Conservation (phyloP, 2,797 vertebrate genomes). For the Synanceia verrucosa region DNA sequence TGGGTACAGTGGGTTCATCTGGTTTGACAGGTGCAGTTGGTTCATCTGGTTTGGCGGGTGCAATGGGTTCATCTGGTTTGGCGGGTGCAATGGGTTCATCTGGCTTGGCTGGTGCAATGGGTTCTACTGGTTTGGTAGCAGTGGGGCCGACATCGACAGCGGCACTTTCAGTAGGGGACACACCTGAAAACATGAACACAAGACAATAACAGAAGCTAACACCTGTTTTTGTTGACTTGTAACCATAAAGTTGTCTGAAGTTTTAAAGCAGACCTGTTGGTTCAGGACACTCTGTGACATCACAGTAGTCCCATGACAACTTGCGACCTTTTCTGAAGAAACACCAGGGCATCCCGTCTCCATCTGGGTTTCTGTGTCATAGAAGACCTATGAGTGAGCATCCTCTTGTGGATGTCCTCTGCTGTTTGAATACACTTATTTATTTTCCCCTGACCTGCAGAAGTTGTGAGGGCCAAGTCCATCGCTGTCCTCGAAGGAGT, state of each 20-base stretch:
- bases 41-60: neutral
- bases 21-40: neutral
- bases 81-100: neutral
- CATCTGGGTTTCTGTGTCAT: slow-evolving; percentile 81
- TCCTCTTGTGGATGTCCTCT: neutral
- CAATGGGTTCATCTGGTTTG: neutral
- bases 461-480: slow-evolving; percentile 83
- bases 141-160: neutral
- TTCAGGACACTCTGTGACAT: slow-evolving; percentile 67
- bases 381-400: neutral
- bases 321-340: slow-evolving; percentile 68
- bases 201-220: neutral
- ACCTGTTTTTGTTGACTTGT: neutral
- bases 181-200: slow-evolving; percentile 38
- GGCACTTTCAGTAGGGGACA: neutral
- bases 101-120: neutral
- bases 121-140: neutral
- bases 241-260: neutral
- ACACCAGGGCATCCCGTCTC: slow-evolving; percentile 82
- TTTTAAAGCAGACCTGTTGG: slow-evolving; percentile 56
- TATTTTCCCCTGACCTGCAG: slow-evolving; percentile 77
- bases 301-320: slow-evolving; percentile 80
- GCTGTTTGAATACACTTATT: neutral
- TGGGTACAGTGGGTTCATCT: neutral
- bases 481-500: slow-evolving; percentile 45